A percentile compares a stretch with the other conserved stretches of the same genome.
Evolutionary conservation across 2,797 vertebrate genomes (phyloP).

Genomic region (Percopsis omiscomaycus): DNA sequence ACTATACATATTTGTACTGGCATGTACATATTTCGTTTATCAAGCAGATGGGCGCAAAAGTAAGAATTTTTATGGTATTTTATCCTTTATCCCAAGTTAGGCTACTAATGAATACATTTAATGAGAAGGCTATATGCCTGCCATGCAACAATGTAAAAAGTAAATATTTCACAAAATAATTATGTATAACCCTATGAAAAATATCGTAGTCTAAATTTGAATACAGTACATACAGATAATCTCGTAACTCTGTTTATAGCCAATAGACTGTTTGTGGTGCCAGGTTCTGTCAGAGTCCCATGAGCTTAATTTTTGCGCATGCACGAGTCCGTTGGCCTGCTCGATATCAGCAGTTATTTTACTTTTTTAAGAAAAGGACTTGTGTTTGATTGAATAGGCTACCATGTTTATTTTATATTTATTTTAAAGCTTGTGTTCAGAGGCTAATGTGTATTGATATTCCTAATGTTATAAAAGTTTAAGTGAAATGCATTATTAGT

Average conservation of each 20-base stretch:
- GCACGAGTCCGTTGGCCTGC: background rate
- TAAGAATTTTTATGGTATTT: slow-evolving; percentile 74
- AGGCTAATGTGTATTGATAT: no score
- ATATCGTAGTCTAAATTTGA: background rate
- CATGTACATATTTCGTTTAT: slow-evolving; percentile 57
- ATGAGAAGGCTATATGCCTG: no score
- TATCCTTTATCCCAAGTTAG: background rate
- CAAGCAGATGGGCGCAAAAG: slow-evolving; percentile 74
- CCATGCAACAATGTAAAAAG: background rate
- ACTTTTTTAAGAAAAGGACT: no score
- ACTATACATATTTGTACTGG: slow-evolving; percentile 36
- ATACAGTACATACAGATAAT: no score
- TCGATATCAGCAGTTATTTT: background rate
- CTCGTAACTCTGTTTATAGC: background rate
- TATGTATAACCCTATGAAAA: background rate
- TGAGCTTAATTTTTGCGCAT: slow-evolving; percentile 58
- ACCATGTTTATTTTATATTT: background rate
- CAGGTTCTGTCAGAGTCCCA: slow-evolving; percentile 48
- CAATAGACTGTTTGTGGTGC: background rate
- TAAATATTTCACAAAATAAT: background rate
- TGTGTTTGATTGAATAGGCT: background rate
- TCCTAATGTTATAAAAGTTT: no score
- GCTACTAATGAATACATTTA: no score
- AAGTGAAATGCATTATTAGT: no score
- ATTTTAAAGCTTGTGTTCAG: background rate